phyloP scores from a whole-genome alignment of 2,888 invertebrate species.

The Morpho deidamia region DNA sequence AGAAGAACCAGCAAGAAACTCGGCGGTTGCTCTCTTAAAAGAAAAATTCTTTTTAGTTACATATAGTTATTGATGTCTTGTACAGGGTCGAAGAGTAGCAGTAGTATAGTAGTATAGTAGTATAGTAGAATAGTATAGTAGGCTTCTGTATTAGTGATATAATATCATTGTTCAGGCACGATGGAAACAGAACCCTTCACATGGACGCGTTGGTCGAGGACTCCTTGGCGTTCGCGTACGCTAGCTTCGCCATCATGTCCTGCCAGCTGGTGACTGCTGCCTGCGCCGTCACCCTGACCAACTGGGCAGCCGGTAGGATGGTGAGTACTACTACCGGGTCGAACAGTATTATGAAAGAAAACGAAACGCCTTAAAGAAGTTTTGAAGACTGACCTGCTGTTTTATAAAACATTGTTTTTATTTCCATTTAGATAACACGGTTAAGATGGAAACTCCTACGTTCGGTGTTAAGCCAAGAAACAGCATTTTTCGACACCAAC shows the following conservation, averaged over 20 bases:
- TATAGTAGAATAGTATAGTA: not conserved
- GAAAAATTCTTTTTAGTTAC: no score
- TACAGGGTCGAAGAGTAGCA: no score
- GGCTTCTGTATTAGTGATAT: not conserved
- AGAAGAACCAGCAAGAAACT: no score
- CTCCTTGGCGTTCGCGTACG: conserved; percentile 70
- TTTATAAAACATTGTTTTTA: not conserved
- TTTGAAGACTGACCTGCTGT: no score
- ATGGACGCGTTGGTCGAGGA: conserved; percentile 77
- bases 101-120: not conserved
- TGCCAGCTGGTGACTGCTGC: conserved; percentile 72
- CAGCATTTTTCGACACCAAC: conserved; percentile 85
- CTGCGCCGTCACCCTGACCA: conserved; percentile 71
- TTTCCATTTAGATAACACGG: conserved; percentile 65
- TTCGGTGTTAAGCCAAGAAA: conserved; percentile 83
- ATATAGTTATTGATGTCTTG: no score
- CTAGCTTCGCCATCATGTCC: conserved; percentile 66
- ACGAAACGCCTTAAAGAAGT: not conserved
- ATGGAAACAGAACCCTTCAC: conserved; percentile 57
- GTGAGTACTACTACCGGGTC: conserved; percentile 31
- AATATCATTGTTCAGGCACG: conserved; percentile 39
- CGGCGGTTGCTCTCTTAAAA: no score
- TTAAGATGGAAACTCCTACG: conserved; percentile 80
- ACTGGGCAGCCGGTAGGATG: conserved; percentile 74
- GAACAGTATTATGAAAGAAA: no score